These are phyloP conservation scores for Papilio xuthus DNA, from an alignment of 1,140 invertebrate genomes.

Conservation along the genomic window DNA sequence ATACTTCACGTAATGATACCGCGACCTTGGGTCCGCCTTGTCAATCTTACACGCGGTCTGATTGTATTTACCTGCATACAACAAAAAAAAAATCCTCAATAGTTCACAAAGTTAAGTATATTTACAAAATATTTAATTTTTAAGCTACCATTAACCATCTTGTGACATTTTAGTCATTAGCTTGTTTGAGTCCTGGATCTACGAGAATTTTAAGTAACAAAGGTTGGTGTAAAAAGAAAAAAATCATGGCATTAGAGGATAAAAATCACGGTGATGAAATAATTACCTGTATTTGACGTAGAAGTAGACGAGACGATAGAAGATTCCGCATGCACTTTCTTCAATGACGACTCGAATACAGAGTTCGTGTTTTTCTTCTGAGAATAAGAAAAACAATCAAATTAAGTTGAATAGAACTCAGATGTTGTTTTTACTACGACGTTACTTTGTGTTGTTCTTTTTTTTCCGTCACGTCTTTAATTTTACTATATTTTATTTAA, in stretches of 20 bases:
- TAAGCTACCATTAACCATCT: no score
- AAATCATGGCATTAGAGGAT: background rate
- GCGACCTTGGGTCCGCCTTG: conserved; percentile 68
- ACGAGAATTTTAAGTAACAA: no score
- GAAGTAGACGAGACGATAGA: conserved; percentile 59
- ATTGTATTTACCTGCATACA: conserved; percentile 9
- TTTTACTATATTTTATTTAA: background rate
- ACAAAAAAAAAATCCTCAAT: background rate
- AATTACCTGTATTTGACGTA: conserved; percentile 38
- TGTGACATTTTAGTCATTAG: no score
- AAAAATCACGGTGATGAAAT: background rate
- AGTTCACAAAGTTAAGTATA: no score
- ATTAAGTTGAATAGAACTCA: background rate
- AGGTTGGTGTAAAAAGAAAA: no score
- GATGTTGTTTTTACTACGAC: background rate
- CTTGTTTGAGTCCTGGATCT: no score
- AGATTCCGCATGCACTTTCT: conserved; percentile 51
- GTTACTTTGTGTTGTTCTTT: no score
- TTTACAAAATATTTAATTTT: no score
- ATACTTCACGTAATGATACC: conserved; percentile 84
- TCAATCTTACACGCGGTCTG: conserved; percentile 60
- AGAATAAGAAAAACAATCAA: background rate
- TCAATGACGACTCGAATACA: conserved; percentile 43
- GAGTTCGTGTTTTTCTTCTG: conserved; percentile 60
- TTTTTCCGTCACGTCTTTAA: no score